Percentiles rank a stretch among this genome's conserved stretches.
These are phyloP conservation scores for Xestia sexstrigata DNA, from an alignment of 2,888 invertebrate genomes.

Conservation along the genomic window DNA sequence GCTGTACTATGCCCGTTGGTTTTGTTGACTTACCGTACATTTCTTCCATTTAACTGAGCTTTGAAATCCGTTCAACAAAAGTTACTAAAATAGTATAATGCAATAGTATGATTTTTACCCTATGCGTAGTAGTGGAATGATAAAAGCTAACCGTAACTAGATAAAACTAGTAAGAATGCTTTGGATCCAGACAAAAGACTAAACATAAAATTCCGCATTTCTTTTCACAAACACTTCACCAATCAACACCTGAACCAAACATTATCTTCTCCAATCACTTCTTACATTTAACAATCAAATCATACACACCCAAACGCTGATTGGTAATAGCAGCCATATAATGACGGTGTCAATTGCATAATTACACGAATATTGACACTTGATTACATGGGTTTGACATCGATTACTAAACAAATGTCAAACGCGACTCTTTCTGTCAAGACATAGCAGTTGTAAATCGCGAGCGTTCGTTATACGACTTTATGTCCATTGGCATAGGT, in stretches of 20 bases:
- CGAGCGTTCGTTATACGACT: not conserved
- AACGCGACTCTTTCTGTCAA: slow-evolving; percentile 37
- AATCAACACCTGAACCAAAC: slow-evolving; percentile 1
- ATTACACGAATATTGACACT: slow-evolving; percentile 44
- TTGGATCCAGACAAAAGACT: not conserved
- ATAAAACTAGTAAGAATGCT: too few species aligned
- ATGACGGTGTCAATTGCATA: slow-evolving; percentile 39
- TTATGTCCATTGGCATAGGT: not conserved
- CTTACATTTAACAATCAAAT: slow-evolving; percentile 16
- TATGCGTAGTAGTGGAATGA: too few species aligned
- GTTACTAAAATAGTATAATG: too few species aligned
- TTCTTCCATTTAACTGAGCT: too few species aligned
- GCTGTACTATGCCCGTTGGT: too few species aligned
- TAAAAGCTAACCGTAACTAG: too few species aligned
- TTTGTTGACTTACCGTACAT: too few species aligned
- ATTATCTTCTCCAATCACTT: not conserved
- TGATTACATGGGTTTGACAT: slow-evolving; percentile 46
- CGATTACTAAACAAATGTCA: slow-evolving; percentile 52
- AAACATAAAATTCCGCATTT: not conserved
- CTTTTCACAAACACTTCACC: not conserved
- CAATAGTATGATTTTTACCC: too few species aligned
- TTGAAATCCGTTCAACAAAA: too few species aligned
- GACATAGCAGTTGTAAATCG: slow-evolving; percentile 1
- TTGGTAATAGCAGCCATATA: slow-evolving; percentile 9
- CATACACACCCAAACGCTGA: slow-evolving; percentile 1